Conservation (phyloP, 53 echinoderm and acorn worm species). For the Apostichopus leukothele region DNA sequence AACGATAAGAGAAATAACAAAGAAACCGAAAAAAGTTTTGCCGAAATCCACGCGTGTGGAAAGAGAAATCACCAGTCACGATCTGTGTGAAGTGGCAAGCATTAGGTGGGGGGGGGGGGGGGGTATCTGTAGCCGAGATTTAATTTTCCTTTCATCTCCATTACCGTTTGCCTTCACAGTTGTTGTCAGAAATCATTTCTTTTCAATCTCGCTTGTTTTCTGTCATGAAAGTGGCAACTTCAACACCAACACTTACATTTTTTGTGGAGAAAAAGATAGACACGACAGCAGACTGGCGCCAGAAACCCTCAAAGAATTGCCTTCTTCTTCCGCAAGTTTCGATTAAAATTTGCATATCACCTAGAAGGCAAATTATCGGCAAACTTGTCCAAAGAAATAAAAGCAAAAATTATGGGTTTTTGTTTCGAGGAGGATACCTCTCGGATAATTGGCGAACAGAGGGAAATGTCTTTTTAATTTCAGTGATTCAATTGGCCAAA, state of each 20-base stretch:
- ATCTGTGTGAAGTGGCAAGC: not conserved
- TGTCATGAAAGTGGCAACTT: slow-evolving; percentile 6
- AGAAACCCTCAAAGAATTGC: slow-evolving; percentile 30
- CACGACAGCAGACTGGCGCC: slow-evolving; percentile 13
- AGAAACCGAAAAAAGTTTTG: no score
- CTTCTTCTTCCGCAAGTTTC: slow-evolving; percentile 20
- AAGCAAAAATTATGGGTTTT: slow-evolving; percentile 17
- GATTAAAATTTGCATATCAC: slow-evolving; percentile 45
- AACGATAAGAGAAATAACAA: no score
- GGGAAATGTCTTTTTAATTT: not conserved
- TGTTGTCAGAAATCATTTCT: not conserved
- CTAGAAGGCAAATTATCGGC: slow-evolving; percentile 20
- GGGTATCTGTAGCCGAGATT: not conserved
- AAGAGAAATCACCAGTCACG: not conserved
- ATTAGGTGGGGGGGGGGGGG: not conserved
- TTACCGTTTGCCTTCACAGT: not conserved
- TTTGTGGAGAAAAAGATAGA: not conserved
- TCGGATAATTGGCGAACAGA: slow-evolving; percentile 27
- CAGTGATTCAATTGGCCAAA: slow-evolving; percentile 10
- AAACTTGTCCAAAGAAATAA: not conserved
- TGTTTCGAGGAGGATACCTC: slow-evolving; percentile 7
- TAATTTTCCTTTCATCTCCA: not conserved
- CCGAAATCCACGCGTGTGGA: no score
- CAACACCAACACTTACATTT: not conserved
- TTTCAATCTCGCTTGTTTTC: slow-evolving; percentile 2